Base-by-base conservation (phyloP, 35 echinoderm and acorn worm genomes). In the Apostichopus parvimensis region DNA sequence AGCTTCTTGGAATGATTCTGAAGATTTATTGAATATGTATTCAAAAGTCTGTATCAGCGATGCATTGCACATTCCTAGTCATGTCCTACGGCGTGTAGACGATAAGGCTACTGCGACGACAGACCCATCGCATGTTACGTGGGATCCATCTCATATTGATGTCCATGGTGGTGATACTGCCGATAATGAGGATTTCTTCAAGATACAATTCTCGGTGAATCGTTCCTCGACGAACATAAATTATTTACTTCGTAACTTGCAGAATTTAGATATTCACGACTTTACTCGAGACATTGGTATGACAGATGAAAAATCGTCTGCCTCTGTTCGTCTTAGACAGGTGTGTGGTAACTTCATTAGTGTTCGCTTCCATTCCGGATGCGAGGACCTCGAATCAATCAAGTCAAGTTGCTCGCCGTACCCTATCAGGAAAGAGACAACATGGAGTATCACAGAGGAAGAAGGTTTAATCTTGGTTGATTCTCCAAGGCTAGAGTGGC, bases 141-240 rank as follows among this genome's bases (percentile, higher is more conserved):
- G 10, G 10, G 13, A 12, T 17, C 12, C 10, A 18, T 6, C 12
- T 18, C 13, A 22, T 13, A 12, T 12, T 18, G 4, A 12, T 28
- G 52, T 21, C 1, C 34, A 45, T 45, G 34, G 0, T 45, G 34
- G 2, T 45, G 78, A 13, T 4, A 28, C 78, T 18, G 21, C 12
- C 21, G 12, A 17, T 22, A 22, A 79, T 21, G 77, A 11, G 21
- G 77, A 80, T 22, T 12, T 54, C 10, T 24, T 80, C 12, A 12
- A 11, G 78, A 22, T 80, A 80, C 23, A 80, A 54, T 80, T 17
- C 78, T 24, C 52, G 12, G 78, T 80, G 78, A 80, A 80, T 54
- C 78, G 12, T 22, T 18, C 78, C 22, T 80, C 10, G 78, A 80
- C 22, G 11, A 80, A 80, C 22, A 17, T 80, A 54, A 54, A 80